Conservation (phyloP, 2,888 invertebrate genomes). For the Melinaea marsaeus region DNA sequence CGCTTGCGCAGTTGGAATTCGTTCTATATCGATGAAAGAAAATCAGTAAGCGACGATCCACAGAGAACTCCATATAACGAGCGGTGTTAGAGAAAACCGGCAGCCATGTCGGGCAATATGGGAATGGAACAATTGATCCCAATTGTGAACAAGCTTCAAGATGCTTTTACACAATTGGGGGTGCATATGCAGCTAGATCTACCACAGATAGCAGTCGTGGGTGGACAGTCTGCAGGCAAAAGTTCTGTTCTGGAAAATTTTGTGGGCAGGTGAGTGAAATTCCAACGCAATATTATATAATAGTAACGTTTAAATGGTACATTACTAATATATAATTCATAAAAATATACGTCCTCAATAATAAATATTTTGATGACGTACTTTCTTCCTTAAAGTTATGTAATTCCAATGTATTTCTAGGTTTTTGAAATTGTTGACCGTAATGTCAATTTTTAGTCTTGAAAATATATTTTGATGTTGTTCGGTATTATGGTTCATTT, state of each 20-base stretch:
- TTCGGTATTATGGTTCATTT: too few relatives aligned
- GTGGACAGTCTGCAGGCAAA: conserved; percentile 99
- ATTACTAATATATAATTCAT: too few relatives aligned
- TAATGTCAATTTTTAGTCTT: too few relatives aligned
- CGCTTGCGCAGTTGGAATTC: conserved; percentile 61
- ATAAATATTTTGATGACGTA: too few relatives aligned
- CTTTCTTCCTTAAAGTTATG: too few relatives aligned
- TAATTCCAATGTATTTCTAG: too few relatives aligned
- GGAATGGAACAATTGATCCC: conserved; percentile 99
- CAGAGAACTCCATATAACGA: conserved; percentile 69
- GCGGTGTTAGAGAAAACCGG: conserved; percentile 64
- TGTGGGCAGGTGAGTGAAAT: conserved; percentile 92
- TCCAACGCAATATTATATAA: conserved; percentile 35
- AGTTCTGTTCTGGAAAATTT: conserved; percentile 99
- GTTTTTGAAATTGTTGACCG: too few relatives aligned
- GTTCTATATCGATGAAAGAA: conserved; percentile 70
- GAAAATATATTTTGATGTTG: too few relatives aligned
- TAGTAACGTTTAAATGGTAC: conserved; percentile 1
- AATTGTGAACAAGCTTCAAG: conserved; percentile 99
- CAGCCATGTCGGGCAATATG: conserved; percentile 83
- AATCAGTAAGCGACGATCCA: conserved; percentile 71
- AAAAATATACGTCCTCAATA: too few relatives aligned
- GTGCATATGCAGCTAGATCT: conserved; percentile 99
- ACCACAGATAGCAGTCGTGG: conserved; percentile 99
- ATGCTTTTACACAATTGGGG: conserved; percentile 99